Base-by-base conservation (phyloP, 1,140 invertebrate species). In the Teleogryllus occipitalis region DNA sequence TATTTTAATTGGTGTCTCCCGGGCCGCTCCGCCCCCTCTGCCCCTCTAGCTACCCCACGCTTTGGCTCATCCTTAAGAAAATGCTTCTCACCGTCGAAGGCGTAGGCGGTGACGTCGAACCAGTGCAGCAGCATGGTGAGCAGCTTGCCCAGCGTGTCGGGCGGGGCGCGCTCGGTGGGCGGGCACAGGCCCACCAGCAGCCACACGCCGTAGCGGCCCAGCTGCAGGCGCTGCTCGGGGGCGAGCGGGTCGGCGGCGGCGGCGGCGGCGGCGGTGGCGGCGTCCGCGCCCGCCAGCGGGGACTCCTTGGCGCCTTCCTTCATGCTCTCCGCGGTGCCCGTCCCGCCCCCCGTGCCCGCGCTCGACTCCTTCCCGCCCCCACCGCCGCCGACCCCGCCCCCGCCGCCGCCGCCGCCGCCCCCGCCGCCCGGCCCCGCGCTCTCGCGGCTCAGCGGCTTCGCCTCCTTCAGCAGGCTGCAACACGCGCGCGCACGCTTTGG, bases 81-180 rank as follows among this genome's bases (percentile, higher is more conserved):
- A n/a, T n/a, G n/a, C n/a, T n/a, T n/a, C 86, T 87, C 85, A 97
- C 97, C 96, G 89, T 98, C 96, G 85, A 97, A 97, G 21, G 97
- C 92, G 87, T 96, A 97, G 10, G 97, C 96, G 49, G 97, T 99
- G 81, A 97, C 94, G 88, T 98, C 95, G 89, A 99, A 99, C 98
- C 98, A 99, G 87, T 99, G 97, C 88, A 99, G 99, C 79, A 99
- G 90, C 90, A 98, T 97, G 79, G 96, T 95, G 47, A 99, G 88
- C 82, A 99, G 90, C 82, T 97, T 89, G 27, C 22, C 97, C 97
- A 99, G 88, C 49, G 96, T 92, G 86, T 97, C 95, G 84, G 93
- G 88, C 8, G 95, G 93, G 27, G 27, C 27, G 27, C n/a, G 96
- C 93, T 82, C 93, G 80, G 92, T 93, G 22, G 96, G 96, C 12